Evolutionary conservation across 2,888 invertebrate genomes (phyloP).

Genomic region (Caenorhabditis sp.): DNA sequence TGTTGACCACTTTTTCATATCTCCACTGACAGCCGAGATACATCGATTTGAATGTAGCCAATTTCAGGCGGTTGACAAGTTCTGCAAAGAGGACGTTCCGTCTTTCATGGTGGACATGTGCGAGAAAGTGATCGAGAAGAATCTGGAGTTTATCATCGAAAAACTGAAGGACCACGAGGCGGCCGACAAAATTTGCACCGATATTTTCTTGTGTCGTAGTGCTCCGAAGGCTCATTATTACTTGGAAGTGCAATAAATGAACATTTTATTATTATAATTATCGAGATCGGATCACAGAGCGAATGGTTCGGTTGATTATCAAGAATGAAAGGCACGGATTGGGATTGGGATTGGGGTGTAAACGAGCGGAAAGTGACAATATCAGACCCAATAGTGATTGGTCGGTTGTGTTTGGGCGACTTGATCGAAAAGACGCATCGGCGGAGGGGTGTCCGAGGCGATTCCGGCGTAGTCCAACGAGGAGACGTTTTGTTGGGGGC

Average conservation of each 20-base stretch:
- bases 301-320: background rate
- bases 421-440: conserved; percentile 68
- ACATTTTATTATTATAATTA: background rate
- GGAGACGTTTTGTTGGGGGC: conserved; percentile 42
- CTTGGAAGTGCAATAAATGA: background rate
- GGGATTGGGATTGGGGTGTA: background rate
- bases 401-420: conserved; percentile 55
- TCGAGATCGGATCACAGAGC: conserved; percentile 22
- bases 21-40: no score
- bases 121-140: conserved; percentile 58
- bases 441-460: conserved; percentile 60
- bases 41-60: no score
- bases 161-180: conserved; percentile 55
- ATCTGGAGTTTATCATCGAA: conserved; percentile 46
- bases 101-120: conserved; percentile 54
- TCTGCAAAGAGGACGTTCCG: conserved; percentile 54
- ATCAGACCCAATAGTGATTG: conserved; percentile 61
- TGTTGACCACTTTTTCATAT: no score
- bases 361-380: background rate
- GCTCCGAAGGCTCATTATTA: conserved; percentile 27
- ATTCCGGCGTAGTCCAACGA: conserved; percentile 65
- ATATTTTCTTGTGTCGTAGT: conserved; percentile 51
- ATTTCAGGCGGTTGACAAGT: conserved; percentile 54
- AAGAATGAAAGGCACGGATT: conserved; percentile 19
- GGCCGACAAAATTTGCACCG: conserved; percentile 51